Conservation (phyloP, 2,888 invertebrate genomes). For the Luperina nickerlii region DNA sequence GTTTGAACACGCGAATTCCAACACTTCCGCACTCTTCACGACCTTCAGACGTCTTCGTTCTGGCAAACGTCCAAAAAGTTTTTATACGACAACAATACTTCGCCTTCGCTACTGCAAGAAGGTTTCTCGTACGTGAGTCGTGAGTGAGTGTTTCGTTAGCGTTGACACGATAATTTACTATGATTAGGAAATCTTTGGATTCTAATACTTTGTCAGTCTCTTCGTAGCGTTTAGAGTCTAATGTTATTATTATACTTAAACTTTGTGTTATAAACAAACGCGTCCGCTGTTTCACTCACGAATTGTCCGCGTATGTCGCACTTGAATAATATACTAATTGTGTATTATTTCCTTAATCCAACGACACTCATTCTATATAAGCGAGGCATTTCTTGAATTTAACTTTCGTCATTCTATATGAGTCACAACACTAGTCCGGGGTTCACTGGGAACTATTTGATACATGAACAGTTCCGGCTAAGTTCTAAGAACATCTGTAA, state of each 20-base stretch:
- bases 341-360: conserved; percentile 79
- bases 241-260: conserved; percentile 50
- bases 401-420: conserved; percentile 90
- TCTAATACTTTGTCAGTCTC: conserved; percentile 76
- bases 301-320: conserved; percentile 72
- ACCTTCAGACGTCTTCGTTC: conserved; percentile 50
- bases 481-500: conserved; percentile 71
- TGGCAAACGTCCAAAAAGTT: conserved; percentile 65
- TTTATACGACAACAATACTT: conserved; percentile 48
- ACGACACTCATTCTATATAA: conserved; percentile 74
- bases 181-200: conserved; percentile 79
- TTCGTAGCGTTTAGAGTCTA: conserved; percentile 52
- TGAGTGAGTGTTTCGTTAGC: conserved; percentile 58
- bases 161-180: conserved; percentile 67
- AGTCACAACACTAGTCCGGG: conserved; percentile 79
- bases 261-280: conserved; percentile 66
- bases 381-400: conserved; percentile 84
- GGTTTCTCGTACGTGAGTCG: conserved; percentile 52
- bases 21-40: conserved; percentile 67
- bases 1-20: conserved; percentile 54
- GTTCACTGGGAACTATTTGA: conserved; percentile 74
- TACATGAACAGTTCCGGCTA: conserved; percentile 78
- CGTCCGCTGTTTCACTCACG: conserved; percentile 64
- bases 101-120: conserved; percentile 34
- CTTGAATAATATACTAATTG: conserved; percentile 70